These are phyloP conservation scores for Microcebus tavaratra DNA, from an alignment of 2,113 vertebrate species.

Conservation along the genomic window DNA sequence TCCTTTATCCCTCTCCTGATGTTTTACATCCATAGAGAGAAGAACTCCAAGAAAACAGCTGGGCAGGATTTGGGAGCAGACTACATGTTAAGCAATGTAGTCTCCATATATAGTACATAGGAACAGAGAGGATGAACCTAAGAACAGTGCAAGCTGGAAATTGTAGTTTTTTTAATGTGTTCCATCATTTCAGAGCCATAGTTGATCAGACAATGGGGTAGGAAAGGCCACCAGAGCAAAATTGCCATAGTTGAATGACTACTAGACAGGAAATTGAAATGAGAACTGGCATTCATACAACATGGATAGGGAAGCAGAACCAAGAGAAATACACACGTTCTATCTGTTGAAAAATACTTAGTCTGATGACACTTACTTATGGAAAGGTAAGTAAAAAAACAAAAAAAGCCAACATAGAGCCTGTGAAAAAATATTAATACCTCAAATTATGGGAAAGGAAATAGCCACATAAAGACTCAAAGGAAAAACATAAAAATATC, in stretches of 20 bases:
- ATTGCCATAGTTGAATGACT: not conserved
- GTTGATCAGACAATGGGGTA: not conserved
- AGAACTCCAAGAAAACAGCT: not conserved
- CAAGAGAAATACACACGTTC: not conserved
- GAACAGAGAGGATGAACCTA: not conserved
- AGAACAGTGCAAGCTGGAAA: not conserved
- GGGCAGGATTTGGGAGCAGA: not conserved
- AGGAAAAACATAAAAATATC: not conserved
- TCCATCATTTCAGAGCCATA: conserved; percentile 6
- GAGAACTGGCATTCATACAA: not conserved
- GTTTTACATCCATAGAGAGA: not conserved
- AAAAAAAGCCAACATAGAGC: not conserved
- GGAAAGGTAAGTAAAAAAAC: not conserved
- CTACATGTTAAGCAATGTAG: not conserved
- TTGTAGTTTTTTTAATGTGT: not conserved
- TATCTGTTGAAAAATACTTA: not conserved
- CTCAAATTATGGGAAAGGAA: not conserved
- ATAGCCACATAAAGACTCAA: not conserved
- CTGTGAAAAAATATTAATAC: not conserved
- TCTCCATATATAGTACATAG: not conserved
- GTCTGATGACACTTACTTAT: not conserved
- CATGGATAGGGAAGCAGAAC: not conserved
- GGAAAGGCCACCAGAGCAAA: not conserved
- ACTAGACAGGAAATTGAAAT: not conserved
- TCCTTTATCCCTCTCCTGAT: not conserved